These are phyloP conservation scores for Euura saliciscinereae DNA, from an alignment of 1,140 invertebrate species.

Conservation along the genomic window DNA sequence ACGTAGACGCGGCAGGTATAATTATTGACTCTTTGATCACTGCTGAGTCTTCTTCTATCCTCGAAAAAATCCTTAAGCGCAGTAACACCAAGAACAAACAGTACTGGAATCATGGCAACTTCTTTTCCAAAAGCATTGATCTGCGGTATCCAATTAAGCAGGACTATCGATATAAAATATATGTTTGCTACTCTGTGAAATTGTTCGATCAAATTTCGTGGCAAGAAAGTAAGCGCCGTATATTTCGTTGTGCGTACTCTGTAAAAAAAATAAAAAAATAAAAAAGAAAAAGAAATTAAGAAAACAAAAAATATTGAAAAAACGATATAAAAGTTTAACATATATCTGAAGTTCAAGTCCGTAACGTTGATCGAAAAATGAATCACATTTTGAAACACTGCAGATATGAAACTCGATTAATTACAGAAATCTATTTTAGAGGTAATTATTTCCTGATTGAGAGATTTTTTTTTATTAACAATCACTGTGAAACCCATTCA, in stretches of 20 bases:
- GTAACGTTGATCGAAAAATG: too few species aligned
- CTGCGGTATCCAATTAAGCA: constrained; percentile 92
- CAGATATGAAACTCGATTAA: too few species aligned
- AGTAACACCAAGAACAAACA: constrained; percentile 95
- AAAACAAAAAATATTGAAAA: background rate
- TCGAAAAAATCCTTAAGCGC: constrained; percentile 97
- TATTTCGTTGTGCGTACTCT: constrained; percentile 96
- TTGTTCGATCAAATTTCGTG: constrained; percentile 97
- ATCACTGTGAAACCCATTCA: too few species aligned
- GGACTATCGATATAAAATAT: constrained; percentile 97
- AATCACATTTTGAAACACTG: too few species aligned
- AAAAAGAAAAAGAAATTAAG: background rate
- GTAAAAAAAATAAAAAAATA: background rate
- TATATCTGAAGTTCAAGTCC: background rate
- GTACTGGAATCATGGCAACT: constrained; percentile 91
- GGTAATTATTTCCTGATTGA: too few species aligned
- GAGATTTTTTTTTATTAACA: background rate
- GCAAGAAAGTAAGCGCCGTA: constrained; percentile 90
- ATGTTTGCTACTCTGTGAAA: constrained; percentile 97
- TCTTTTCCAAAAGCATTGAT: constrained; percentile 97
- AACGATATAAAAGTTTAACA: background rate
- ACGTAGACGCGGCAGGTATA: constrained; percentile 89
- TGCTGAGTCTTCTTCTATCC: constrained; percentile 86
- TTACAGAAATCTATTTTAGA: too few species aligned
- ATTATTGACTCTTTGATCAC: constrained; percentile 94